Base-by-base conservation (phyloP, 2,888 invertebrate species). In the Megamerina dolium region DNA sequence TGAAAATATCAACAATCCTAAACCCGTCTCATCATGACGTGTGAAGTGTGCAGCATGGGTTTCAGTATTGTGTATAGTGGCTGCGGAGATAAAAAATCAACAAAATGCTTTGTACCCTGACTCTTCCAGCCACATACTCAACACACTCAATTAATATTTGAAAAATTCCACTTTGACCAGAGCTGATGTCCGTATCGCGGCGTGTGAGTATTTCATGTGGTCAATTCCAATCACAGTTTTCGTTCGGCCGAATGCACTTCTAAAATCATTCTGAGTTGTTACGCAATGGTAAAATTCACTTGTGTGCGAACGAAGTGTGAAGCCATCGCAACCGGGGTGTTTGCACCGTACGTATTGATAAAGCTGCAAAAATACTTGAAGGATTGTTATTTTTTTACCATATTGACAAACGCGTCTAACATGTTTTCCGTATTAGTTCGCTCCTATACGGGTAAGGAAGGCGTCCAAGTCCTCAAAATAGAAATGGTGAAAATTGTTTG, bases 281-380 rank as follows among this genome's bases (percentile, higher is more conserved):
- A 27, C 35, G 29, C 4, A 19, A 29, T 41, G 30, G 12, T 18
- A 12, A 41, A 41, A 21, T 41, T 41, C 10, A 31, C 23, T 40
- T 40, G 40, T n/a, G 40, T 32, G 33, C 33, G 40, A 27, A 36
- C 41, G 20, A 41, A 41, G 26, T 41, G 41, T 21, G 40, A 21
- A 31, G 31, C 33, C 33, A 33, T 33, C 26, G 40, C 33, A 33
- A 33, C 40, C 16, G 33, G 33, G 18, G 40, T 40, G 33, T 23
- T 40, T n/a, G 23, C 33, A 33, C 21, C 33, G 21, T 33, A 20
- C 33, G 32, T 33, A n/a, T 21, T 32, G 31, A 14, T 9, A 31
- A 17, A 31, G 14, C 32, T 12, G 4, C n/a, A 31, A 13, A 31
- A 41, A 12, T 26, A 41, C 20, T 41, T 36, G 27, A 20, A 26